Evolutionary conservation across 2,888 invertebrate genomes (phyloP).

Genomic region (Drosophila paramelanica): DNA sequence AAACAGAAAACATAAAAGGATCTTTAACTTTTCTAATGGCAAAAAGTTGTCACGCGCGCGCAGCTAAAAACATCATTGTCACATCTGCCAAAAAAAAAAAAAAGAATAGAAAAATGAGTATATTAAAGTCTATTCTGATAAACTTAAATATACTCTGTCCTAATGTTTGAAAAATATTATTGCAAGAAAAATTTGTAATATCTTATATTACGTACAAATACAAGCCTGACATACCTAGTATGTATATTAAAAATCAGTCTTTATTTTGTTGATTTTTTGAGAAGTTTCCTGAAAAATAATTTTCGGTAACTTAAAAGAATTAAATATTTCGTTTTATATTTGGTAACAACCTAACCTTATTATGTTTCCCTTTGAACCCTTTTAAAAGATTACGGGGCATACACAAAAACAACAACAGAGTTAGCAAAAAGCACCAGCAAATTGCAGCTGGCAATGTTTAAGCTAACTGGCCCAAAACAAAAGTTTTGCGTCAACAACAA

Average conservation of each 20-base stretch:
- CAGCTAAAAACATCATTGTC: slow-evolving; percentile 61
- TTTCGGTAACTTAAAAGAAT: too few species aligned
- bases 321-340: too few species aligned
- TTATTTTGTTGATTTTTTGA: too few species aligned
- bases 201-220: too few species aligned
- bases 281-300: too few species aligned
- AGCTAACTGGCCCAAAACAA: slow-evolving; percentile 45
- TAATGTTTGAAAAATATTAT: too few species aligned
- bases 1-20: slow-evolving; percentile 5
- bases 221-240: too few species aligned
- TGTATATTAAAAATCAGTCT: too few species aligned
- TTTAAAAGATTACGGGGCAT: not conserved
- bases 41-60: slow-evolving; percentile 65
- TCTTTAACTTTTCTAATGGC: slow-evolving; percentile 61
- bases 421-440: slow-evolving; percentile 22
- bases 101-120: not conserved
- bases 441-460: slow-evolving; percentile 58
- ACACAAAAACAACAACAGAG: not conserved
- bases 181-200: too few species aligned
- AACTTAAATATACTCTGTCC: slow-evolving; percentile 11
- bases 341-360: too few species aligned
- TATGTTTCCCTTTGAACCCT: not conserved
- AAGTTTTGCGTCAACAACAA: slow-evolving; percentile 57
- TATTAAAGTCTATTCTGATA: not conserved
- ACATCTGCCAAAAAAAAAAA: slow-evolving; percentile 21